Evolutionary conservation across 2,888 invertebrate genomes (phyloP).

Genomic region (Xanthostigma xanthostigma): DNA sequence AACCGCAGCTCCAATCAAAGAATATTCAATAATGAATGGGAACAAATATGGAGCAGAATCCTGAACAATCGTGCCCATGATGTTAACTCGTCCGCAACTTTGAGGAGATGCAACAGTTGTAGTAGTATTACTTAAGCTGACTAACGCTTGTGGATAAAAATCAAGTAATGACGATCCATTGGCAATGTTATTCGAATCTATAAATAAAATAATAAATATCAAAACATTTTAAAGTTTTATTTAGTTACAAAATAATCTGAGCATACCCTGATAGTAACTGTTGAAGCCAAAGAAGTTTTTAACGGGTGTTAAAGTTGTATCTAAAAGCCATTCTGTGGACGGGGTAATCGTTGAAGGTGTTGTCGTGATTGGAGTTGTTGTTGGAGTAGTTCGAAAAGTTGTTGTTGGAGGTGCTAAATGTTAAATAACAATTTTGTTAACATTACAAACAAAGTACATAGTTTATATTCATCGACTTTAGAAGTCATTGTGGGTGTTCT

Average conservation of each 20-base stretch:
- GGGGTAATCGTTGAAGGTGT: conserved; percentile 18
- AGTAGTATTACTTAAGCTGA: conserved; percentile 33
- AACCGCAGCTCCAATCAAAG: conserved; percentile 86
- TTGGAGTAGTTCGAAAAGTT: conserved; percentile 17
- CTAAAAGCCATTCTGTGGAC: conserved; percentile 21
- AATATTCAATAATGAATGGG: conserved; percentile 93
- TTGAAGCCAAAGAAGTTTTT: conserved; percentile 27
- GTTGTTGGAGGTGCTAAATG: background rate
- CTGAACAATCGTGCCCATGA: conserved; percentile 84
- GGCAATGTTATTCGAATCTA: background rate
- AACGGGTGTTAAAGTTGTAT: conserved; percentile 12
- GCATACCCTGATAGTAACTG: conserved; percentile 22
- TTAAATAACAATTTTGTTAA: background rate
- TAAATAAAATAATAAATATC: background rate
- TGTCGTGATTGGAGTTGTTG: conserved; percentile 19
- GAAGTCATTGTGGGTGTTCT: background rate
- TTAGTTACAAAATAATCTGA: too few relatives aligned
- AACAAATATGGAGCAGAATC: conserved; percentile 90
- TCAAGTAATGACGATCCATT: background rate
- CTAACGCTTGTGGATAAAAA: conserved; percentile 25
- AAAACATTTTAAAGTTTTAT: background rate
- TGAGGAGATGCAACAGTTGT: conserved; percentile 29
- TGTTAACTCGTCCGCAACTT: conserved; percentile 68
- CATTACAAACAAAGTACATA: background rate
- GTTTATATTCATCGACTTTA: background rate